Evolutionary conservation across 2,797 vertebrate species (phyloP).

Genomic region (Micrastur ruficollis): DNA sequence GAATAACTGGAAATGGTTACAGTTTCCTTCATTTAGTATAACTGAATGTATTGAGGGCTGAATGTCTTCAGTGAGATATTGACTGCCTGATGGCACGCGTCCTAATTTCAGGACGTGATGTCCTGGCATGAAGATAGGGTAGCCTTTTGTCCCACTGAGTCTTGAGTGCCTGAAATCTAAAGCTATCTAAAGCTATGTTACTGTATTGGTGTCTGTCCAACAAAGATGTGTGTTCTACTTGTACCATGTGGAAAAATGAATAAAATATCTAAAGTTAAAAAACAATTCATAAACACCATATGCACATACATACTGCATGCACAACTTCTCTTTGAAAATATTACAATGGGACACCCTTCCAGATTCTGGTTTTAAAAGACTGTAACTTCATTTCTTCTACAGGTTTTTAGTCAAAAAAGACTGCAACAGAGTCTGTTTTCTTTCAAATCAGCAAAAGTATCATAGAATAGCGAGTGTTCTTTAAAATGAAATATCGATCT

Average conservation of each 20-base stretch:
- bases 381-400: slow-evolving; percentile 44
- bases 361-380: slow-evolving; percentile 61
- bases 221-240: slow-evolving; percentile 72
- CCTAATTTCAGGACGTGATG: slow-evolving; percentile 31
- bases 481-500: slow-evolving; percentile 24
- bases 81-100: slow-evolving; percentile 32
- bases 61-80: slow-evolving; percentile 25
- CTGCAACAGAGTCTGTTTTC: slow-evolving; percentile 51
- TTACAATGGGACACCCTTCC: slow-evolving; percentile 66
- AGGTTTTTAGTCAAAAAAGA: slow-evolving; percentile 49
- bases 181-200: slow-evolving; percentile 64
- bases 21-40: slow-evolving; percentile 8
- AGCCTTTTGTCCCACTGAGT: slow-evolving; percentile 52
- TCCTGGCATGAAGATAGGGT: slow-evolving; percentile 41
- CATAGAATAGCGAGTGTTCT: not conserved
- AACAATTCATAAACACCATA: slow-evolving; percentile 77
- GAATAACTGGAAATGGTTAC: slow-evolving; percentile 50
- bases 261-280: slow-evolving; percentile 75
- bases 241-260: slow-evolving; percentile 76
- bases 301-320: slow-evolving; percentile 70
- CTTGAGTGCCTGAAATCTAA: slow-evolving; percentile 55
- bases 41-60: not conserved
- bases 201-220: slow-evolving; percentile 70
- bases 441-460: slow-evolving; percentile 11
- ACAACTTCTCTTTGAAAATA: slow-evolving; percentile 71